Evolutionary conservation across 92 coral and sea anemone genomes (phyloP), one percentile per base, ranked within the genome.

Genomic region (Epizoanthus fatuus): DNA sequence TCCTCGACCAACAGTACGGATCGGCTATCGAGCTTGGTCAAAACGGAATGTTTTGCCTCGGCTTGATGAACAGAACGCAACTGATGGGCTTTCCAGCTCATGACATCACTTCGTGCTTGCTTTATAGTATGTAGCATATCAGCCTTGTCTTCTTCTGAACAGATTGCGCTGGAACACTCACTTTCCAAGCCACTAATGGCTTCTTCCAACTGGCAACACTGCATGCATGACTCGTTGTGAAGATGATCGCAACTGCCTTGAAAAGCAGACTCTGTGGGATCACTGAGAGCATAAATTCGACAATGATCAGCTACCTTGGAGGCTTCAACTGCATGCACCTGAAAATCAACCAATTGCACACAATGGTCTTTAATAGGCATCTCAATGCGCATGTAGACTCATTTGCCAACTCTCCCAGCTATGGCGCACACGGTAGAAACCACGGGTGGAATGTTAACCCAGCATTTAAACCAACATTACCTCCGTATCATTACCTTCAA

Each of bases 61-160:
- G 73, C 87, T 75, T 83, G 88, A 56, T 83, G 88, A n/a, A 83
- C 92, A 10, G 92, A 54, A 13, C 92, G 84, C 55, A 88, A 69
- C 77, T 77, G 91, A 72, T 87, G 84, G 40, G 91, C 87, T 69
- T 88, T 88, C 88, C 92, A 88, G 78, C 79, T 64, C 47, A 56
- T 51, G 80, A 88, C 73, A 64, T 74, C 55, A 62, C 72, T 68
- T 47, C 74, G 63, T 77, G 87, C 91, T 40, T 79, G 87, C 59
- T 81, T 59, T 55, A 87, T 29, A 15, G 64, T 20, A 64, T 87
- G 79, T 45, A 81, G 65, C 91, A 87, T 72, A 69, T 73, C 73
- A 19, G 78, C 84, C 53, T 55, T 13, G 63, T 76, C 75, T 38
- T 85, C 89, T 13, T 6, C 84, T 54, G 78, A 85, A n/a, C 57